phyloP scores from a whole-genome alignment of 2,888 invertebrate species.

The Epicampocera succincta region DNA sequence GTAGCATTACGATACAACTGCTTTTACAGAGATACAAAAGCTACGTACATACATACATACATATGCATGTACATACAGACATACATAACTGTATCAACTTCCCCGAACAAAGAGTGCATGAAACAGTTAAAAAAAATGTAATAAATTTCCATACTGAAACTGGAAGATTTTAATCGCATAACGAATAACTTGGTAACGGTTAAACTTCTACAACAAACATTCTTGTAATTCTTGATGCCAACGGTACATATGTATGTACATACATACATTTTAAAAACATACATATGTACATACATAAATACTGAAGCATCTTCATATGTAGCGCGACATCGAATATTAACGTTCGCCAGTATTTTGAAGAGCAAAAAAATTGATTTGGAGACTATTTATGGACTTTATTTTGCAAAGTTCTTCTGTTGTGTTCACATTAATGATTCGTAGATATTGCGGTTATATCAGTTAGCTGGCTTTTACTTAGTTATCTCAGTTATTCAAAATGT shows the following conservation, averaged over 20 bases:
- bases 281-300: no score
- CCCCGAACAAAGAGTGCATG: constrained; percentile 38
- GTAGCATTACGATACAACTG: constrained; percentile 12
- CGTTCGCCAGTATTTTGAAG: no score
- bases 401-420: no score
- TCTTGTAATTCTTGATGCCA: neutral
- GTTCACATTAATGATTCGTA: no score
- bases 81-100: constrained; percentile 48
- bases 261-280: neutral
- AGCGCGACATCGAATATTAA: no score
- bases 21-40: constrained; percentile 2
- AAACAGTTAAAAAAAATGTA: constrained; percentile 24
- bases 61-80: neutral
- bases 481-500: no score
- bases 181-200: constrained; percentile 19
- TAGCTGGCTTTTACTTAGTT: no score
- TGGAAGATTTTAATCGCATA: constrained; percentile 26
- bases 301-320: no score
- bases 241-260: neutral
- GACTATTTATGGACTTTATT: no score
- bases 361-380: no score
- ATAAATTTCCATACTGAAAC: constrained; percentile 47
- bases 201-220: constrained; percentile 10
- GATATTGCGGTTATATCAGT: no score
- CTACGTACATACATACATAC: constrained; percentile 5